phyloP scores from a whole-genome alignment of 2,797 vertebrate genomes.

The Melanotaenia boesemani region DNA sequence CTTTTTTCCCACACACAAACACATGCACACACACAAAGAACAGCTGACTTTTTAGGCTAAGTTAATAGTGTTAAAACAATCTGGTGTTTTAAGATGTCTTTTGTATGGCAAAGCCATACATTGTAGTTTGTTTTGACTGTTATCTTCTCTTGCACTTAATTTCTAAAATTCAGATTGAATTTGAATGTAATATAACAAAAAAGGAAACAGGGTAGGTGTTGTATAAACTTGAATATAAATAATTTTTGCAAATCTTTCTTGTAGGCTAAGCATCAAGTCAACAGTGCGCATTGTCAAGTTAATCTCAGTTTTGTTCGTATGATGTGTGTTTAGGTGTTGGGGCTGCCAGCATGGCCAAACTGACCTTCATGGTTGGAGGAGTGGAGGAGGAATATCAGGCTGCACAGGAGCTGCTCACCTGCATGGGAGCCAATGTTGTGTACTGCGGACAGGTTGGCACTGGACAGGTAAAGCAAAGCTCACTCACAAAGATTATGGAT shows the following conservation, averaged over 20 bases:
- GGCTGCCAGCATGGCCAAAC: conserved; percentile 91
- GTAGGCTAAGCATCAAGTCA: not conserved
- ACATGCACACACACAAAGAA: conserved; percentile 37
- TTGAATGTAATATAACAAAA: not conserved
- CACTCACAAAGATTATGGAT: not conserved
- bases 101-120: conserved; percentile 28
- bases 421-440: conserved; percentile 93
- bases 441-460: conserved; percentile 93
- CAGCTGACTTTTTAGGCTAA: conserved; percentile 63
- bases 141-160: not conserved
- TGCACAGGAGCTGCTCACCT: conserved; percentile 90
- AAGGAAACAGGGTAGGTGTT: no score
- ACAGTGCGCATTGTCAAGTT: not conserved
- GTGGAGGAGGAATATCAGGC: conserved; percentile 93
- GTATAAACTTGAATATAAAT: not conserved
- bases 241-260: not conserved
- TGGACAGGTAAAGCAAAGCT: conserved; percentile 86
- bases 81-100: conserved; percentile 36
- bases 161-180: not conserved
- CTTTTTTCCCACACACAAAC: conserved; percentile 68
- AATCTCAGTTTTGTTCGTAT: conserved; percentile 19
- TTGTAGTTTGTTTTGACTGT: not conserved
- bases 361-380: conserved; percentile 97
- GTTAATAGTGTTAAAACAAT: conserved; percentile 47
- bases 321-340: conserved; percentile 87